A percentile compares a stretch with the other conserved stretches of the same genome.
These are phyloP conservation scores for Hemiscyllium ocellatum DNA, from an alignment of 2,113 vertebrate genomes.

Conservation along the genomic window DNA sequence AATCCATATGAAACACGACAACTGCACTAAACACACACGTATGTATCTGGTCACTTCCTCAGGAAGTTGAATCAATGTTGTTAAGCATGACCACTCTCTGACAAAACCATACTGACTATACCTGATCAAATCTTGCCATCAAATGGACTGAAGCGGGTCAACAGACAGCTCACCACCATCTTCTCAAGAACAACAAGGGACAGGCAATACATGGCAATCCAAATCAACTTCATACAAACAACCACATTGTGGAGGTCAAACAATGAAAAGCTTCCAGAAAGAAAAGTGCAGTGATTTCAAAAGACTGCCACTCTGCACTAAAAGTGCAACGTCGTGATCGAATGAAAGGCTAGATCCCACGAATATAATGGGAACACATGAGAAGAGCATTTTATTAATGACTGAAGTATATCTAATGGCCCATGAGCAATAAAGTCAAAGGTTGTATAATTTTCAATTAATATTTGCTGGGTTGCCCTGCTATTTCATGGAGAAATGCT, in stretches of 20 bases:
- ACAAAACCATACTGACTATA: no score
- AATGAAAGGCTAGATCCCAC: background rate
- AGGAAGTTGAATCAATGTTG: no score
- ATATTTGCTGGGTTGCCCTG: background rate
- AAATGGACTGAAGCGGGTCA: no score
- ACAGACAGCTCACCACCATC: no score
- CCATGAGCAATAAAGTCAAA: background rate
- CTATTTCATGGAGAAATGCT: background rate
- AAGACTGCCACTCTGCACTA: background rate
- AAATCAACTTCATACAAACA: background rate
- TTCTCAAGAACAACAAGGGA: no score
- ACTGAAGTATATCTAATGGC: background rate
- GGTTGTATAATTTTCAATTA: conserved; percentile 6
- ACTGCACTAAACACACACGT: no score
- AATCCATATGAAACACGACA: no score
- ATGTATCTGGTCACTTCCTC: no score
- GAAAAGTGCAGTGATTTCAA: background rate
- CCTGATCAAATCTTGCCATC: no score
- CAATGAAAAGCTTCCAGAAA: background rate
- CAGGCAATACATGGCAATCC: no score
- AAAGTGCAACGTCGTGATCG: background rate
- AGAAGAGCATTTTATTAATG: background rate
- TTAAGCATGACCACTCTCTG: no score
- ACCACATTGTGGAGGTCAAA: background rate
- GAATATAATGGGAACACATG: background rate